Evolutionary conservation across 2,888 invertebrate species (phyloP), one percentile per base, ranked within the genome.

Genomic region (Lutraria lutraria): DNA sequence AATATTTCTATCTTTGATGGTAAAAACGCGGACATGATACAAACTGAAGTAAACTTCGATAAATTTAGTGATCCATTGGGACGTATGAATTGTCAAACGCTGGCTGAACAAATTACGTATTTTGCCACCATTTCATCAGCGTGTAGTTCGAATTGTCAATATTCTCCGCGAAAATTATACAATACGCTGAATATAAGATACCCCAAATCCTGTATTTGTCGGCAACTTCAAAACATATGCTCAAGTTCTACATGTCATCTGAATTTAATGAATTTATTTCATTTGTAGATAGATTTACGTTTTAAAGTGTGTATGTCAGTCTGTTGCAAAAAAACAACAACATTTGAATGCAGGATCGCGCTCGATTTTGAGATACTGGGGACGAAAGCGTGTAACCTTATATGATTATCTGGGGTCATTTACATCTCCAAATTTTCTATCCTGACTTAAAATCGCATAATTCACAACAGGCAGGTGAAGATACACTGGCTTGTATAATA

Each of bases 391-490:
- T 25, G 76, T 76, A 31, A 76, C 76, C 31, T 76, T 31, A 76
- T 76, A 76, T 31, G 76, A 19, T 34, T 31, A 34, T 16, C 34
- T 31, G 29, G 16, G 76, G 76, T 76, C 4, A 76, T 76, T 76
- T 76, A 76, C 34, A 19, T 76, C 76, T 25, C 76, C 25, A 25
- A 10, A 76, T 31, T 34, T 16, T 19, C 19, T 31, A 31, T 31
- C 29, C 19, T 19, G 76, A 31, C 76, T 31, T 76, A 34, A 34
- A 76, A 76, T 31, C 76, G 15, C 76, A 76, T 76, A 31, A n/a
- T 31, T 76, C 52, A 54, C 15, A 29, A 60, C 80, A 79, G 85
- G 79, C 85, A 85, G 85, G 85, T 85, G 85, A 31, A 13, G 25
- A 31, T 76, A 76, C 10, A 34, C 16, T 16, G 16, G 25, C 31